These are phyloP conservation scores for Spongilla lacustris DNA, from an alignment of 37 sponge, comb jelly and placozoan genomes.

Conservation along the genomic window DNA sequence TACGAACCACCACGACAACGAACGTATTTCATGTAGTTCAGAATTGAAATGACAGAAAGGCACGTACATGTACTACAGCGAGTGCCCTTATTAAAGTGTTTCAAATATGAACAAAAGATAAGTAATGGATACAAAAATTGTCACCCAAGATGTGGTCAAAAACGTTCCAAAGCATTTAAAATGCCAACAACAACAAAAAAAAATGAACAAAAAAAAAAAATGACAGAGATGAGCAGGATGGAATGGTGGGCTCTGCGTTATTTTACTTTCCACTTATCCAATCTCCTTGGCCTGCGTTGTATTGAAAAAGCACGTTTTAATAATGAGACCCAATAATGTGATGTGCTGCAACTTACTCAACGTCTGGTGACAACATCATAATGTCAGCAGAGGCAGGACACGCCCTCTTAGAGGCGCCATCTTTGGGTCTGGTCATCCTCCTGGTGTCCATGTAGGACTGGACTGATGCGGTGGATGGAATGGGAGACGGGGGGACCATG, in stretches of 20 bases:
- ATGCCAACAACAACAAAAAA: not conserved
- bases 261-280: slow-evolving; percentile 30
- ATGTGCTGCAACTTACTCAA: slow-evolving; percentile 22
- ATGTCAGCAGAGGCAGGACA: slow-evolving; percentile 9
- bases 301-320: not conserved
- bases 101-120: not conserved
- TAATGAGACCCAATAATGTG: no score
- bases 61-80: no score
- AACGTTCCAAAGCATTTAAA: not conserved
- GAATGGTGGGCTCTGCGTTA: not conserved
- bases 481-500: slow-evolving; percentile 61
- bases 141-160: not conserved
- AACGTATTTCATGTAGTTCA: no score
- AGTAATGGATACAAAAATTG: not conserved
- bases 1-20: no score
- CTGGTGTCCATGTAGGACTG: not conserved
- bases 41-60: no score
- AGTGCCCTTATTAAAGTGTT: not conserved
- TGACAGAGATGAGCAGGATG: not conserved
- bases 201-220: not conserved
- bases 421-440: no score
- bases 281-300: slow-evolving; percentile 13
- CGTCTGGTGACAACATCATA: slow-evolving; percentile 25
- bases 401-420: not conserved
- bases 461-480: slow-evolving; percentile 23